Evolutionary conservation across 30 jellyfish, hydroid and myxozoan species (phyloP), one percentile per base, ranked within the genome.

Genomic region (Turritopsis rubra): DNA sequence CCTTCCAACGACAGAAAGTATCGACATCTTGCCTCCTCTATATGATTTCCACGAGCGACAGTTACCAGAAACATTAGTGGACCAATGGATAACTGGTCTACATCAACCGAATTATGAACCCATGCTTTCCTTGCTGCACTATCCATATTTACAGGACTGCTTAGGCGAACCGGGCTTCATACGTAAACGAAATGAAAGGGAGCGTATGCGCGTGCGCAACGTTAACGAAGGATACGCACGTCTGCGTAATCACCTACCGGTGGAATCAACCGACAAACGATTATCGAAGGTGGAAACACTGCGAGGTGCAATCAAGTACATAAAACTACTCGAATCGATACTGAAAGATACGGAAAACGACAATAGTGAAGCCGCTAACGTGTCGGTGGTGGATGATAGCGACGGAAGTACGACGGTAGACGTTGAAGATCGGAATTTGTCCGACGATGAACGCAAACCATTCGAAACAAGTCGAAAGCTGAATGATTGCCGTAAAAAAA

Each of bases 181-280:
- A 17, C 95, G 97, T 13, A 91, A 91, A 74, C 76, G 97, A 60
- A 91, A 91, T 88, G 97, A 91, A 29, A 95, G 97, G 18, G 97
- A 91, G 52, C 87, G 97, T 54, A 83, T 91, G 96, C 87, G 97
- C 52, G 97, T 91, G 21, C 97, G 97, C 21, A 91, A 91, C 21
- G 97, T 91, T 26, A 91, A 91, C 88, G 97, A 91, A 74, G 97
- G 97, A 23, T 91, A 91, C 82, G 96, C 97, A 19, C 90, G 92
- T 20, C 72, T 91, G 17, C 84, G 97, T 19, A 95, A 91, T 76
- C 96, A 91, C 75, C 84, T 91, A 18, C 97, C 97, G 86, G 79
- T 86, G 25, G 96, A 91, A 54, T 72, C 90, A 24, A 81, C 90
- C 16, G 97, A 91, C 83, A 91, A 91, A 72, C 89, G 97, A 71